Evolutionary conservation across 1,140 invertebrate species (phyloP).

Genomic region (Streblospio benedicti): DNA sequence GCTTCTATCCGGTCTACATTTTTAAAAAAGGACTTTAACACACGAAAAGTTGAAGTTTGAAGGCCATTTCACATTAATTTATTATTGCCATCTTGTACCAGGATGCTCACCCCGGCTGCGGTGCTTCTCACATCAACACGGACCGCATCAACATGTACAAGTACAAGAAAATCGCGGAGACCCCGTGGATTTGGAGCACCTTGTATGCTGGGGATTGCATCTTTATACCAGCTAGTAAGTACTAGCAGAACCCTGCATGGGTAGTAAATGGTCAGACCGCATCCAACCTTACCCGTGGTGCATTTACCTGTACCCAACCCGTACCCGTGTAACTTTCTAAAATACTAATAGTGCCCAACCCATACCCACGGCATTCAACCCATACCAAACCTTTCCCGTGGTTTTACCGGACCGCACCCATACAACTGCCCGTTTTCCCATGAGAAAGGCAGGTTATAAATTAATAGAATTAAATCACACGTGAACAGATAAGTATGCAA

Average conservation of each 20-base stretch:
- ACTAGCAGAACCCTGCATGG: background rate
- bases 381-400: too few relatives aligned
- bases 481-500: too few relatives aligned
- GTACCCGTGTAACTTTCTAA: too few relatives aligned
- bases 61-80: background rate
- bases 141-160: conserved; percentile 42
- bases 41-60: background rate
- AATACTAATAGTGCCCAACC: too few relatives aligned
- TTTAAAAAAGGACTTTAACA: background rate
- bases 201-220: conserved; percentile 42
- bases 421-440: too few relatives aligned
- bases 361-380: too few relatives aligned
- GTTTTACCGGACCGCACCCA: too few relatives aligned
- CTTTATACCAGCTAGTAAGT: conserved; percentile 41
- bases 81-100: conserved; percentile 17
- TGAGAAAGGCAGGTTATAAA: too few relatives aligned
- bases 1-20: background rate
- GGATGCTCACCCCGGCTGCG: conserved; percentile 30
- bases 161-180: conserved; percentile 26
- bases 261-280: too few relatives aligned
- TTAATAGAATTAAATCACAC: too few relatives aligned
- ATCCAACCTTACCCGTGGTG: too few relatives aligned
- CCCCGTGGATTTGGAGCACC: conserved; percentile 41
- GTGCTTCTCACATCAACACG: conserved; percentile 39
- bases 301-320: too few relatives aligned